Conservation (phyloP, 2,888 invertebrate species). For the Apodemia duryi region DNA sequence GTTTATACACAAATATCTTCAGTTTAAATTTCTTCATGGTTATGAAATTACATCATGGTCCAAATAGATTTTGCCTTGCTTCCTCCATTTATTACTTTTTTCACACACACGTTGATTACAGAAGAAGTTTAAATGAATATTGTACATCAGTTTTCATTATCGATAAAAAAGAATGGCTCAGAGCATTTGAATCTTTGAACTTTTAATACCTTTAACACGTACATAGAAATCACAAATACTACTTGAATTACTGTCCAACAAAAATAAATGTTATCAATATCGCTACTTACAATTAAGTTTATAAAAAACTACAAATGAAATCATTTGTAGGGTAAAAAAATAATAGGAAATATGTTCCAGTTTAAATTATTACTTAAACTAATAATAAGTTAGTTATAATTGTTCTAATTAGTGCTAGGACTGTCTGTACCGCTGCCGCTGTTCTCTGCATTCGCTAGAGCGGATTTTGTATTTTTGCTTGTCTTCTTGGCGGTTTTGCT, state of each 20-base stretch:
- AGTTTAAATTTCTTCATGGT: no score
- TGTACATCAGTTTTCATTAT: neutral
- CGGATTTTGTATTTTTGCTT: constrained; percentile 72
- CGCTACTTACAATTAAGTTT: constrained; percentile 64
- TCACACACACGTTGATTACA: no score
- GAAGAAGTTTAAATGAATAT: no score
- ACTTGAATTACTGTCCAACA: constrained; percentile 24
- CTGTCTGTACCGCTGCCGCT: constrained; percentile 91
- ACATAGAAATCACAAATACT: neutral
- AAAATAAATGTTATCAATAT: constrained; percentile 54
- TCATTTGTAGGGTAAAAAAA: constrained; percentile 77
- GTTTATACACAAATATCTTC: no score
- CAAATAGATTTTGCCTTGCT: no score
- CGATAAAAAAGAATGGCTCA: neutral
- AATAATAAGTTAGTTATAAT: constrained; percentile 27
- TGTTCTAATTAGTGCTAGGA: constrained; percentile 81
- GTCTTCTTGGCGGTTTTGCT: constrained; percentile 87
- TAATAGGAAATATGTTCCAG: constrained; percentile 64
- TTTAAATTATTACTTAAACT: constrained; percentile 11
- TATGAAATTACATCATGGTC: no score
- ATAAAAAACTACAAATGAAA: constrained; percentile 71
- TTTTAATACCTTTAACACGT: neutral
- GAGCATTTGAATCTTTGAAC: constrained; percentile 2
- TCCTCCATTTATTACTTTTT: no score
- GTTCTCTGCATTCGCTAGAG: constrained; percentile 74